These are phyloP conservation scores for Ophion ventricosus DNA, from an alignment of 2,888 invertebrate genomes.

Conservation along the genomic window DNA sequence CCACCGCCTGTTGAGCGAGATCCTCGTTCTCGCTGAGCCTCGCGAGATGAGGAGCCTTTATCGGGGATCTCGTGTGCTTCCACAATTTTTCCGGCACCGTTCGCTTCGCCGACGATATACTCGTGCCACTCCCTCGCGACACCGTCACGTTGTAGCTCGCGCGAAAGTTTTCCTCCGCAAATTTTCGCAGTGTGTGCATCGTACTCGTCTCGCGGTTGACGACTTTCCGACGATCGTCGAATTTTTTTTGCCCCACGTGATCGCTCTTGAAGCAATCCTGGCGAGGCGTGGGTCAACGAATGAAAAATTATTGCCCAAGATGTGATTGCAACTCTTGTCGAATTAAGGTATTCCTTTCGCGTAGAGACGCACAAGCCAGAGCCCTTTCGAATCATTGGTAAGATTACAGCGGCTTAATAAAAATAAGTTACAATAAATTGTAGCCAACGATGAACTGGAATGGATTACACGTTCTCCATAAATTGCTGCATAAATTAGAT, in stretches of 20 bases:
- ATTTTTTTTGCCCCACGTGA: slow-evolving; percentile 58
- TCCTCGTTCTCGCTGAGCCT: slow-evolving; percentile 89
- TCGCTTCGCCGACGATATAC: slow-evolving; percentile 88
- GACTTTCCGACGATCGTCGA: slow-evolving; percentile 52
- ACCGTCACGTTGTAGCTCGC: slow-evolving; percentile 84
- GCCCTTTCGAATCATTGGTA: too few relatives aligned
- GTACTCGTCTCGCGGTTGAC: slow-evolving; percentile 82
- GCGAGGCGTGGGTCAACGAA: neutral
- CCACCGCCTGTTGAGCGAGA: slow-evolving; percentile 89
- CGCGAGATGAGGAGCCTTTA: slow-evolving; percentile 92
- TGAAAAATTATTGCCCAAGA: slow-evolving; percentile 2
- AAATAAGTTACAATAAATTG: too few relatives aligned
- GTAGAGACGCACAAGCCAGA: too few relatives aligned
- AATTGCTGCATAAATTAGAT: too few relatives aligned
- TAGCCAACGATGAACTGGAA: too few relatives aligned
- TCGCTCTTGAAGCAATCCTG: slow-evolving; percentile 82
- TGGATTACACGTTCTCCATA: too few relatives aligned
- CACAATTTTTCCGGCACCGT: slow-evolving; percentile 90
- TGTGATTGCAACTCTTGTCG: neutral
- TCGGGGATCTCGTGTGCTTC: slow-evolving; percentile 91
- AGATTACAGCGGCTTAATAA: too few relatives aligned
- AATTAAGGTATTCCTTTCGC: neutral
- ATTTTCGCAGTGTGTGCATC: slow-evolving; percentile 93
- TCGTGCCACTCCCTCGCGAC: slow-evolving; percentile 86
- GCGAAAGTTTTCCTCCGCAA: slow-evolving; percentile 92